Base-by-base conservation (phyloP, 2,113 vertebrate genomes). In the Eulacestoma nigropectus region DNA sequence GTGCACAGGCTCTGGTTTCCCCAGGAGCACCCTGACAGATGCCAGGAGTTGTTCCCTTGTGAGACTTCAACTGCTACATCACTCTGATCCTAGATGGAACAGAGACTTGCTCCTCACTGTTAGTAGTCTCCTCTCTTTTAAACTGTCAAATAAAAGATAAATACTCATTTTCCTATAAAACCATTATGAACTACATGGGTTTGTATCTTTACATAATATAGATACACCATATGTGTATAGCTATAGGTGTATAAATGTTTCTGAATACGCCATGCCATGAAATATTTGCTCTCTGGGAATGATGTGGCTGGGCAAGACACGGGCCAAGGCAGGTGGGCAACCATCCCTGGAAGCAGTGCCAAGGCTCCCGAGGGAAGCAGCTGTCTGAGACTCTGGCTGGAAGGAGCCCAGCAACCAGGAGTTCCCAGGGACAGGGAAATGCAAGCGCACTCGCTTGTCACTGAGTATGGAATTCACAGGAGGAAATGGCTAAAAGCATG, bases 301-400 rank as follows among this genome's bases (percentile, higher is more conserved):
- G 5, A 47, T 0, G 16, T 46, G 74, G 62, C 52, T 82, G 87
- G 85, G 17, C 56, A 55, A 63, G 63, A 9, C 55, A 56, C 30
- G 65, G 92, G 69, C 59, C 9, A 7, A 57, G 85, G 92, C 90
- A 92, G 88, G 94, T 88, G 92, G 72, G 79, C 92, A 80, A 41
- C 56, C 39, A 6, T 33, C 80, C 92, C 91, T 89, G 89, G 73
- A 67, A 94, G 87, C 9, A 23, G 35, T 84, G 94, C 91, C 94
- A 81, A n/a, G 74, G 84, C 65, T 96, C 93, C 67, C 4, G 9
- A 79, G 89, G 77, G 84, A 91, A 91, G 93, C 91, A 94, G 89
- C 81, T 88, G 78, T 3, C 46, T 77, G 64, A 70, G 72, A 29
- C 60, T 55, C 69, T 18, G 90, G 33, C 83, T 96, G 78, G 84